Evolutionary conservation across 2,113 vertebrate species (phyloP).

Genomic region (Trinectes maculatus): DNA sequence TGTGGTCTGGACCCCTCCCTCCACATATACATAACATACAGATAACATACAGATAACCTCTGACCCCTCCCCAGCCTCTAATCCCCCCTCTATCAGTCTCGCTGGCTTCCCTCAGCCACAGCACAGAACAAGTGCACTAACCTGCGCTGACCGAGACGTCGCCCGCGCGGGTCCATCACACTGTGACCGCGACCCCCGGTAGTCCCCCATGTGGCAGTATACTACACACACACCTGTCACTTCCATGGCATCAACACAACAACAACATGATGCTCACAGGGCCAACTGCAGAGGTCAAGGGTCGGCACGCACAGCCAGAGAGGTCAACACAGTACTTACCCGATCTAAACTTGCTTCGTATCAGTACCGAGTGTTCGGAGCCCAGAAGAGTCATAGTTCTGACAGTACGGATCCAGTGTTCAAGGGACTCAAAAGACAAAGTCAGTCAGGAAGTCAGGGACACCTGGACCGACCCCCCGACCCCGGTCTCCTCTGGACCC

Average conservation of each 20-base stretch:
- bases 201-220: too few relatives aligned
- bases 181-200: too few relatives aligned
- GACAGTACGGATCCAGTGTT: constrained; percentile 84
- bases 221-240: constrained; percentile 58
- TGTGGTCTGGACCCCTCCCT: constrained; percentile 31
- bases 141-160: constrained; percentile 32
- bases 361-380: constrained; percentile 97
- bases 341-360: constrained; percentile 99
- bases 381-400: constrained; percentile 97
- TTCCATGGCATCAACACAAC: constrained; percentile 4
- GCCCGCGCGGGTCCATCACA: constrained; percentile 26
- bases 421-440: constrained; percentile 68
- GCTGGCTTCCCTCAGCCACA: constrained; percentile 35
- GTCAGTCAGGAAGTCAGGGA: constrained; percentile 24
- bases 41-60: constrained; percentile 65
- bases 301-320: constrained; percentile 22
- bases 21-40: constrained; percentile 28
- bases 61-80: constrained; percentile 46
- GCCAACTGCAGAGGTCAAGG: constrained; percentile 1
- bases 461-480: constrained; percentile 44
- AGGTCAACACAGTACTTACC: constrained; percentile 85
- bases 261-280: constrained; percentile 3
- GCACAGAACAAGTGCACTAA: constrained; percentile 59
- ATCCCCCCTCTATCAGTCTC: constrained; percentile 56
- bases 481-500: constrained; percentile 72